Evolutionary conservation across 2,113 vertebrate species (phyloP).

Genomic region (Nycticebus coucang): DNA sequence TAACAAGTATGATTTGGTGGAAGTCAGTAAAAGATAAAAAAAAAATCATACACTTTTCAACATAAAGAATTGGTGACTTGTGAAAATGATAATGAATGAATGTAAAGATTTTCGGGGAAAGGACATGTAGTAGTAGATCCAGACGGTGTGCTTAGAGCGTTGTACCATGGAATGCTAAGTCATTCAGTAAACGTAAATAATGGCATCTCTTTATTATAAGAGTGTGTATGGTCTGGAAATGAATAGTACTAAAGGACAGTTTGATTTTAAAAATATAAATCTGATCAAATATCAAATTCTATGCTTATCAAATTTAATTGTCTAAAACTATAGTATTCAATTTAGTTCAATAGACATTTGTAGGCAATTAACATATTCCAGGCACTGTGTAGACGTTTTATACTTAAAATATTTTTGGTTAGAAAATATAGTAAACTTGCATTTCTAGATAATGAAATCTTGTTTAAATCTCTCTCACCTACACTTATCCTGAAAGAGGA

Average conservation of each 20-base stretch:
- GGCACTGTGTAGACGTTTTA: not conserved
- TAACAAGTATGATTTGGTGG: not conserved
- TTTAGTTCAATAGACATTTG: not conserved
- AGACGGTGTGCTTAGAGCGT: not conserved
- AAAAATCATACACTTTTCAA: not conserved
- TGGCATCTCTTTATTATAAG: not conserved
- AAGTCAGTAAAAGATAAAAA: not conserved
- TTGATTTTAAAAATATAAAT: conserved; percentile 36
- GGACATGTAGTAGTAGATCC: not conserved
- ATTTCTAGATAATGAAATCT: not conserved
- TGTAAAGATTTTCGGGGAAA: not conserved
- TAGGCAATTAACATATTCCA: not conserved
- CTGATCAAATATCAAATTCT: not conserved
- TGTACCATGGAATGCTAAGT: not conserved
- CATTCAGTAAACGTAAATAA: not conserved
- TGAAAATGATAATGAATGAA: not conserved
- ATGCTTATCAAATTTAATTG: conserved; percentile 23
- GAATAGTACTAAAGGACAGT: not conserved
- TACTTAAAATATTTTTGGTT: not conserved
- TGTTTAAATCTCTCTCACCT: not conserved
- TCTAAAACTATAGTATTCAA: not conserved
- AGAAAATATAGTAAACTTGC: not conserved
- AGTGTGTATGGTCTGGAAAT: not conserved
- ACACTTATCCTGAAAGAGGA: not conserved
- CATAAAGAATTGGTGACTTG: not conserved